Evolutionary conservation across 2,888 invertebrate genomes (phyloP), one percentile per base, ranked within the genome.

Genomic region (Drosophila buzzatii): DNA sequence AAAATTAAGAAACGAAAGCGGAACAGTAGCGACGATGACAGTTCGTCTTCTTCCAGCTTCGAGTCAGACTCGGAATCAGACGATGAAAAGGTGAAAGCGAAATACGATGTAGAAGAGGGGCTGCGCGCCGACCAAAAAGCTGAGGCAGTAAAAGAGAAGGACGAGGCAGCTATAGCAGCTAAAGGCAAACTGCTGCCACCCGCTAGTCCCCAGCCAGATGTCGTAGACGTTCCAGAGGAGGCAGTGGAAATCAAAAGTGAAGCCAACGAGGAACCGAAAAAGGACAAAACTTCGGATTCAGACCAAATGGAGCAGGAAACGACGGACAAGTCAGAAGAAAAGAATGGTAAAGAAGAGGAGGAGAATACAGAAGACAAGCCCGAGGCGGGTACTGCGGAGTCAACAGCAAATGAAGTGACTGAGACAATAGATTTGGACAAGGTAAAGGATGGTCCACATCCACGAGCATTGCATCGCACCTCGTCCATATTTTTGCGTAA

Each of bases 401-500:
- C 61, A 16, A 9, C 16, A 3, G 44, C 20, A 3, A 35, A 27
- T 9, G 79, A 57, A n/a, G 14, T 42, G 33, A 70, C 83, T 1
- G 86, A 93, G 65, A 93, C 94, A 56, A 93, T 93, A 33, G 94
- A 94, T 78, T 89, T 93, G 31, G 94, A 94, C 44, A 93, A 94
- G 57, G 92, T 93, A 51, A 93, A 94, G 47, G 93, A 93, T 51
- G 92, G 90, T 0, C 84, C 91, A 93, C 94, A 90, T 84, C 95
- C 96, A 0, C 94, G 96, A 59, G 96, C 97, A 3, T 94, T 99
- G 47, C 99, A 99, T 93, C 98, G 98, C 91, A 99, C 99, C 0
- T 97, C 98, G 33, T 99, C 99, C 2, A 99, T 99, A 83, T 99
- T 99, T 92, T 94, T 99, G 67, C 95, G 99, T 53, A 99, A 99